phyloP scores from a whole-genome alignment of 2,888 invertebrate genomes.

The Scaptomyza caliginosa region DNA sequence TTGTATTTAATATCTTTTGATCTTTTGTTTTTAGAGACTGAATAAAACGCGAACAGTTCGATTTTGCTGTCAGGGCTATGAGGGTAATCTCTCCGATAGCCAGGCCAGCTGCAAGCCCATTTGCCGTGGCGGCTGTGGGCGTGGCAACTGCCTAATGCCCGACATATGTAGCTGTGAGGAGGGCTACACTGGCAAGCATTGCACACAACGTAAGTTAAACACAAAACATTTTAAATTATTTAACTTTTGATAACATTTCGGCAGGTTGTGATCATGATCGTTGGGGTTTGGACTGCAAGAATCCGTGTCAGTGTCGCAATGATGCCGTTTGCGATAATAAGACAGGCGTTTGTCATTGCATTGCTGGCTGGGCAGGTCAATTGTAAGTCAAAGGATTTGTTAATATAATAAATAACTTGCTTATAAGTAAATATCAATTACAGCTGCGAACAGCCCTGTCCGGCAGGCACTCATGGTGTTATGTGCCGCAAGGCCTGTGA shows the following conservation, averaged over 20 bases:
- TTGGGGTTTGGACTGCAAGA: slow-evolving; percentile 91
- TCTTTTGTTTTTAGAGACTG: slow-evolving; percentile 86
- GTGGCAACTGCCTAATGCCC: slow-evolving; percentile 86
- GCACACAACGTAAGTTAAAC: slow-evolving; percentile 79
- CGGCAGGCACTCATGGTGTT: slow-evolving; percentile 81
- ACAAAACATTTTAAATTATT: neutral
- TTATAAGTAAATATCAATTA: neutral
- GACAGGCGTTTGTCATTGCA: slow-evolving; percentile 88
- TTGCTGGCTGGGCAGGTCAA: slow-evolving; percentile 88
- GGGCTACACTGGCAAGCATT: slow-evolving; percentile 84
- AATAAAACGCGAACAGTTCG: slow-evolving; percentile 88
- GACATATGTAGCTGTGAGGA: slow-evolving; percentile 87
- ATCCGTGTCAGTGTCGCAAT: slow-evolving; percentile 87
- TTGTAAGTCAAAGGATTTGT: slow-evolving; percentile 85
- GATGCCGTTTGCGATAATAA: slow-evolving; percentile 87
- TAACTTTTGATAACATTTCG: slow-evolving; percentile 12
- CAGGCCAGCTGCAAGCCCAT: slow-evolving; percentile 83
- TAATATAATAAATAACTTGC: neutral
- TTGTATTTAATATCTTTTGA: no score
- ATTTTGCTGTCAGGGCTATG: slow-evolving; percentile 91
- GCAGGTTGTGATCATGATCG: slow-evolving; percentile 88
- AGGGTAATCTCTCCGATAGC: slow-evolving; percentile 84
- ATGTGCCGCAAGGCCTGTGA: slow-evolving; percentile 82
- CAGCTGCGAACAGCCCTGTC: slow-evolving; percentile 82
- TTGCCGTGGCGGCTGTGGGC: slow-evolving; percentile 83